Base-by-base conservation (phyloP, 2,113 vertebrate species). In the Poecile atricapillus region DNA sequence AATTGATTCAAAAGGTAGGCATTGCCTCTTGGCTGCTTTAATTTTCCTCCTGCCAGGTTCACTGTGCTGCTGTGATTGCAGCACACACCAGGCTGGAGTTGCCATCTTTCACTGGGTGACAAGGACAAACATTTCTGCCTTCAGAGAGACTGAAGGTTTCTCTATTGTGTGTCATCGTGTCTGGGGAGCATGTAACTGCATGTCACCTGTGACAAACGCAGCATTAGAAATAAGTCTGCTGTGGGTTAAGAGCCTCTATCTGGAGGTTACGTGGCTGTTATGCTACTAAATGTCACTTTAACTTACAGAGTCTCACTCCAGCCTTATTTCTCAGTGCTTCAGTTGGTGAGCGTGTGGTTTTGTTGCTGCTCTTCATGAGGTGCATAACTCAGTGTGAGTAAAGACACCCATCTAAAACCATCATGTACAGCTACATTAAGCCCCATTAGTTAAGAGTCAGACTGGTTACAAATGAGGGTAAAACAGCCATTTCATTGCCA, bases 281-380 rank as follows among this genome's bases (percentile, higher is more conserved):
- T 30, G 79, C 88, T 46, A 58, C 83, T 95, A 93, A 92, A 94
- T 71, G 69, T 94, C 83, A 71, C 31, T 90, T 96, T 93, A 94
- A 94, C 41, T 93, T 75, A 64, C 63, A 58, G 64, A 81, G 60
- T 39, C 76, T 94, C 50, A 9, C 67, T 87, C 55, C 13, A 52
- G 60, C 76, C 71, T 75, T 64, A 68, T 88, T 92, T 70, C 80
- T 95, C 71, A 60, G 47, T 3, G 79, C 78, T 63, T 37, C 0
- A 0, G 15, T 22, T 37, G 59, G 85, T 8, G 67, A 89, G 50
- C 0, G 0, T 0, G 1, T 4, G 8, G 49, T 73, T 93, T 67
- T 83, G 11, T 55, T 80, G 11, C 67, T 74, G 81, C 58, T 79
- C 1, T 78, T 90, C 55, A 0, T 2, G 55, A 47, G 83, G 82